Percentiles rank a stretch among this genome's conserved stretches.
Evolutionary conservation across 2,113 vertebrate genomes (phyloP).

Genomic region (Microcebus ravelobensis): DNA sequence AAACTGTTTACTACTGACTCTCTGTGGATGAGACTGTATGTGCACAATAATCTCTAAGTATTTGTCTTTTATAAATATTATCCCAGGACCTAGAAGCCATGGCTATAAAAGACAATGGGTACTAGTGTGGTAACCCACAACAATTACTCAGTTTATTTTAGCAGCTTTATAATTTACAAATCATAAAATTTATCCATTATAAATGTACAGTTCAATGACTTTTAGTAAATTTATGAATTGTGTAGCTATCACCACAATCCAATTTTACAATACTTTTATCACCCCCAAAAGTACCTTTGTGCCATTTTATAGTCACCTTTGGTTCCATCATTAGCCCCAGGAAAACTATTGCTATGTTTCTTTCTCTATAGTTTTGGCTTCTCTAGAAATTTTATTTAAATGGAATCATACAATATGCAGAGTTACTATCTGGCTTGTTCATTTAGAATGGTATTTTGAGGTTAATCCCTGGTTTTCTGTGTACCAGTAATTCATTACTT

Average conservation of each 20-base stretch:
- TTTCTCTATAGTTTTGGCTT: neutral
- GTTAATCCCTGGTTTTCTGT: neutral
- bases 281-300: neutral
- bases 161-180: neutral
- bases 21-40: neutral
- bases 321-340: neutral
- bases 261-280: neutral
- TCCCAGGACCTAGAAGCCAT: neutral
- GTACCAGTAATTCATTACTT: neutral
- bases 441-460: neutral
- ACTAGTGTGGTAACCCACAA: neutral
- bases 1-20: neutral
- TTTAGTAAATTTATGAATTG: constrained; percentile 1
- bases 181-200: neutral
- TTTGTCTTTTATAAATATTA: neutral
- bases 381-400: neutral
- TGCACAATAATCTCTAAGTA: neutral
- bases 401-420: neutral
- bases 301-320: neutral
- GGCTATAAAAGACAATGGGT: neutral
- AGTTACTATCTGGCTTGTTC: neutral
- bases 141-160: neutral
- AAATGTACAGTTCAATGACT: neutral
- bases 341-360: neutral
- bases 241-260: neutral